phyloP scores from a whole-genome alignment of 2,113 vertebrate genomes.

The Regulus satrapa region DNA sequence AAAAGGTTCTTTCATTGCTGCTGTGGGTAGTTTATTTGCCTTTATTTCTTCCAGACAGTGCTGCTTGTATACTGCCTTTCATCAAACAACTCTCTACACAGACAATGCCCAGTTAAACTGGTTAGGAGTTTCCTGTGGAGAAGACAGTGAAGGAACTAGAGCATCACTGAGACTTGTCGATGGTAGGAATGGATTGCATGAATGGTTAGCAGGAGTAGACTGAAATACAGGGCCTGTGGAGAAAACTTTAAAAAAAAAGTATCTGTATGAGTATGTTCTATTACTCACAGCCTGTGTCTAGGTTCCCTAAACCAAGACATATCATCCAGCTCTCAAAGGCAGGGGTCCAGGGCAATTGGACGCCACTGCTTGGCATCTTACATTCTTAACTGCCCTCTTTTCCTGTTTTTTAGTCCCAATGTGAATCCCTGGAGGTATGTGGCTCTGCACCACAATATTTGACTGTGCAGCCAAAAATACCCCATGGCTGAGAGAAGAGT shows the following conservation, averaged over 20 bases:
- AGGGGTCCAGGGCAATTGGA: not conserved
- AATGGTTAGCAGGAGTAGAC: not conserved
- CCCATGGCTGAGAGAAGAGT: accelerated
- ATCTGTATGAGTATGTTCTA: not conserved
- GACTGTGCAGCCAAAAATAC: not conserved
- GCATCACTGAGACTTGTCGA: accelerated
- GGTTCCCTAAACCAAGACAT: not conserved
- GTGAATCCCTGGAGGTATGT: not conserved
- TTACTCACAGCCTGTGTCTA: not conserved
- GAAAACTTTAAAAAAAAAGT: not conserved
- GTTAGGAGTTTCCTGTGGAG: not conserved
- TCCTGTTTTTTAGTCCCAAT: not conserved
- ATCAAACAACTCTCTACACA: not conserved
- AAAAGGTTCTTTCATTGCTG: not conserved
- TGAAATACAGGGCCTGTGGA: not conserved
- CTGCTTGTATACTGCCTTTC: not conserved
- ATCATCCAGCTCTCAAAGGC: not conserved
- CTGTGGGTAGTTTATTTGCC: not conserved
- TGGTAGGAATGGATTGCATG: not conserved
- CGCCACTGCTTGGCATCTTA: not conserved
- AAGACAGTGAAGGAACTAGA: not conserved
- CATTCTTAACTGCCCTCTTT: not conserved
- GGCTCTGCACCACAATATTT: not conserved
- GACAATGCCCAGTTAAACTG: not conserved
- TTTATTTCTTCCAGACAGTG: constrained; percentile 10